These are phyloP conservation scores for Hycleus cichorii DNA, from an alignment of 1,140 invertebrate genomes.

Conservation along the genomic window DNA sequence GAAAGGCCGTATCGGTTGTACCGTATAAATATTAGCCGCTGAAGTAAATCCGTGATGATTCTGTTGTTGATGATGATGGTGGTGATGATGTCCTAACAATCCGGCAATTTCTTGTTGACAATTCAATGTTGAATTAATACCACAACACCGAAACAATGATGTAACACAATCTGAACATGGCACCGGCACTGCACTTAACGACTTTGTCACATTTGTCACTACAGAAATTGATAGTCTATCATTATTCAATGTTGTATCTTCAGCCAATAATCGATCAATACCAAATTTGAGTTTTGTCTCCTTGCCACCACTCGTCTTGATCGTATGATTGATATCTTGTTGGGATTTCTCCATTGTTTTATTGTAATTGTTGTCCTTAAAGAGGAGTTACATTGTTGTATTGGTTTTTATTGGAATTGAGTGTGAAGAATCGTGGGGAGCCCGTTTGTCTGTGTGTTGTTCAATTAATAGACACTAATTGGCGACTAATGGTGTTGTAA, in stretches of 20 bases:
- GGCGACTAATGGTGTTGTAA: constrained; percentile 20
- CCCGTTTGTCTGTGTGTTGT: background rate
- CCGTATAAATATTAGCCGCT: constrained; percentile 25
- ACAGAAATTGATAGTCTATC: background rate
- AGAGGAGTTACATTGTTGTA: background rate
- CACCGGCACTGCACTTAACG: constrained; percentile 29
- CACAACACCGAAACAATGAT: constrained; percentile 41
- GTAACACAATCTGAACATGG: constrained; percentile 44
- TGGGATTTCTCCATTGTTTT: background rate
- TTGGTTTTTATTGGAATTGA: constrained; percentile 2
- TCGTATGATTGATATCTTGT: background rate
- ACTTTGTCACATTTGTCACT: constrained; percentile 16
- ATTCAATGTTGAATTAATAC: constrained; percentile 9
- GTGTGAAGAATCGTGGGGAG: background rate
- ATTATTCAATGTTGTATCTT: constrained; percentile 10
- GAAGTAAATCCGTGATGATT: constrained; percentile 8
- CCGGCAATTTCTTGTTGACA: constrained; percentile 13
- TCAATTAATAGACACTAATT: constrained; percentile 17
- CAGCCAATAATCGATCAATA: constrained; percentile 38
- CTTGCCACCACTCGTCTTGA: too few relatives aligned
- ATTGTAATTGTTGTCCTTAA: background rate
- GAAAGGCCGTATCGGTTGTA: constrained; percentile 38
- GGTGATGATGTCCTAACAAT: constrained; percentile 7
- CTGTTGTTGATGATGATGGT: constrained; percentile 1
- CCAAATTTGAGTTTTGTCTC: constrained; percentile 39